Base-by-base conservation (phyloP, 2,888 invertebrate species). In the Megamerina dolium region DNA sequence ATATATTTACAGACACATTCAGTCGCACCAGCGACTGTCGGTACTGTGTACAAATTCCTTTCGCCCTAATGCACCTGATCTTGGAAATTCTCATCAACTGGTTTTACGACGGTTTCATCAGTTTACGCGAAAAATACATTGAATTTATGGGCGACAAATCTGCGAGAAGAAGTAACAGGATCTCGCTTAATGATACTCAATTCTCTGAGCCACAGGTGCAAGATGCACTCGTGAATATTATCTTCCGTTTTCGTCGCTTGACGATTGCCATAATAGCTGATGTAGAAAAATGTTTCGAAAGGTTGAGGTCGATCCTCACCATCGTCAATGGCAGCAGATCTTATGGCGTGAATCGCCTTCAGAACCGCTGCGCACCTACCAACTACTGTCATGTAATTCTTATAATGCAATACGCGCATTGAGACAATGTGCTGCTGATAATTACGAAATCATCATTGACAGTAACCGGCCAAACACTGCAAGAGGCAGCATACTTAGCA, bases 101-200 rank as follows among this genome's bases (percentile, higher is more conserved):
- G n/a, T n/a, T n/a, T n/a, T n/a, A n/a, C n/a, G n/a, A n/a, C n/a
- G n/a, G n/a, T n/a, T n/a, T n/a, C n/a, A n/a, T n/a, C n/a, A n/a
- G n/a, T n/a, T n/a, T n/a, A n/a, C n/a, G n/a, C n/a, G n/a, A n/a
- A n/a, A n/a, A n/a, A n/a, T n/a, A n/a, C n/a, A n/a, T n/a, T n/a
- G n/a, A n/a, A n/a, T n/a, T n/a, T n/a, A n/a, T n/a, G n/a, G n/a
- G n/a, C n/a, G n/a, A n/a, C n/a, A n/a, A n/a, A n/a, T n/a, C n/a
- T n/a, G n/a, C n/a, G n/a, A n/a, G n/a, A n/a, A n/a, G n/a, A n/a
- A n/a, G n/a, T n/a, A n/a, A n/a, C n/a, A n/a, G n/a, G n/a, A n/a
- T n/a, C n/a, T n/a, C n/a, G n/a, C n/a, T n/a, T n/a, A 49, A 46
- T n/a, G 49, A 43, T 13, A 29, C 16, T 9, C 41, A 42, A 9